phyloP scores from a whole-genome alignment of 2,888 invertebrate genomes.

The Parochlus steinenii region DNA sequence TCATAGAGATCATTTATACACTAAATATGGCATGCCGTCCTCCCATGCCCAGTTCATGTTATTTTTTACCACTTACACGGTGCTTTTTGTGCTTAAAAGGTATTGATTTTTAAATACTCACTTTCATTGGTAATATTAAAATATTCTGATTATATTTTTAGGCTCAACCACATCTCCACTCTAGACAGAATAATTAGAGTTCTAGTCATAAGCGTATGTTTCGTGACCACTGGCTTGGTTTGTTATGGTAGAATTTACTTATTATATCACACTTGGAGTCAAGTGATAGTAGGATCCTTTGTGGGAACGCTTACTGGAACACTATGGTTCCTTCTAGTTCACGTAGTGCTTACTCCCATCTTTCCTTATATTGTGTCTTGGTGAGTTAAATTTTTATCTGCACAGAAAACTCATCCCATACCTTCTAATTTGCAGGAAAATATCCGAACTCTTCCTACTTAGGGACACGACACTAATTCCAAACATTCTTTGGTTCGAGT shows the following conservation, averaged over 20 bases:
- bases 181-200: conserved; percentile 58
- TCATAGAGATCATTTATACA: conserved; percentile 44
- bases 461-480: conserved; percentile 82
- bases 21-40: conserved; percentile 82
- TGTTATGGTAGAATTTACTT: conserved; percentile 64
- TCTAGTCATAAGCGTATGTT: conserved; percentile 43
- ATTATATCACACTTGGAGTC: conserved; percentile 66
- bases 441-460: conserved; percentile 70
- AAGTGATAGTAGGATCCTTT: conserved; percentile 63
- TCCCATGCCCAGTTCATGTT: conserved; percentile 83
- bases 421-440: conserved; percentile 42
- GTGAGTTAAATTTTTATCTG: conserved; percentile 37
- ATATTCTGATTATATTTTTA: conserved; percentile 26
- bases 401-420: conserved; percentile 1
- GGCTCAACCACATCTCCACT: conserved; percentile 64
- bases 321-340: conserved; percentile 67
- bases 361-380: conserved; percentile 74
- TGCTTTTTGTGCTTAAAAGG: conserved; percentile 76
- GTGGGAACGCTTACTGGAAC: conserved; percentile 59
- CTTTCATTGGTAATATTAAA: conserved; percentile 8
- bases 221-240: conserved; percentile 40
- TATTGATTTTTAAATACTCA: conserved; percentile 27
- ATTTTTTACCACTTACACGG: conserved; percentile 74
- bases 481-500: conserved; percentile 86
- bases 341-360: conserved; percentile 62